Evolutionary conservation across 2,113 vertebrate species (phyloP).

Genomic region (Otus sunia): DNA sequence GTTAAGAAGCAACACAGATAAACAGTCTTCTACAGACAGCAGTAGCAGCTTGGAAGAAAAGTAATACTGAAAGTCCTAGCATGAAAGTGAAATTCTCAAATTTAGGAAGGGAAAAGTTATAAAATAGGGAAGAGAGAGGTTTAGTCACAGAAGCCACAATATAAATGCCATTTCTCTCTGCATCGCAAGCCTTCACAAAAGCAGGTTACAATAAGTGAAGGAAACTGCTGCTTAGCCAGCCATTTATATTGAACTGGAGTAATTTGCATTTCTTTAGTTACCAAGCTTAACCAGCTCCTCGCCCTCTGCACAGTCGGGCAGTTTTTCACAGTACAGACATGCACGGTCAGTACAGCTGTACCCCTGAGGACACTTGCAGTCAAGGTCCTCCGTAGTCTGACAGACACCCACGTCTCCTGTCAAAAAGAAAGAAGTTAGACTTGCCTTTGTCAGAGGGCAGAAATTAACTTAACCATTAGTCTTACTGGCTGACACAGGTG

Average conservation of each 20-base stretch:
- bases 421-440: background rate
- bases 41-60: background rate
- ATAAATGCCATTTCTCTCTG: background rate
- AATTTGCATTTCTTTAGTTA: background rate
- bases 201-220: background rate
- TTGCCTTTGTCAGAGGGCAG: background rate
- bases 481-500: background rate
- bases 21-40: too few species aligned
- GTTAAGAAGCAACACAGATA: background rate
- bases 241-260: background rate
- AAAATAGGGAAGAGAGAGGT: background rate
- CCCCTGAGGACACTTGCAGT: background rate
- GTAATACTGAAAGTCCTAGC: background rate
- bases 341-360: background rate
- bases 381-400: fast-evolving
- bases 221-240: background rate
- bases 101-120: background rate
- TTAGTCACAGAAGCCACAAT: background rate
- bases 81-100: background rate
- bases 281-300: background rate
- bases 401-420: background rate
- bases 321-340: background rate
- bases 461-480: background rate
- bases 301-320: background rate
- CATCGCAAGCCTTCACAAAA: background rate